Conservation (phyloP, 1,140 invertebrate genomes). For the Acromyrmex charruanus region DNA sequence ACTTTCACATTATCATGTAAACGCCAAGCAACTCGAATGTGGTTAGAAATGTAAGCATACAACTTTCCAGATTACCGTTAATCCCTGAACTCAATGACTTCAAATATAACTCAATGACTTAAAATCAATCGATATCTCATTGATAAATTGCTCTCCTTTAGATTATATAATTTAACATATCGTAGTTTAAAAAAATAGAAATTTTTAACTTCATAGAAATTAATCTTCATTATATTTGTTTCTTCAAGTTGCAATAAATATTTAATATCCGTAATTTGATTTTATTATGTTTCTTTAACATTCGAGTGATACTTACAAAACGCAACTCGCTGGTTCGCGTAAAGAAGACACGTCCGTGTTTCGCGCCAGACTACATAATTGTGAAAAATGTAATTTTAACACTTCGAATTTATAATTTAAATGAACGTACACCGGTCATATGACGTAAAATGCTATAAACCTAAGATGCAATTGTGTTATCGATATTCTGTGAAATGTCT, state of each 20-base stretch:
- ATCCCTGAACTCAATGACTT: not conserved
- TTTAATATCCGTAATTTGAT: not conserved
- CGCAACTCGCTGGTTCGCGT: too few species aligned
- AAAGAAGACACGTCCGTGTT: too few species aligned
- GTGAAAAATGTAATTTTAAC: not conserved
- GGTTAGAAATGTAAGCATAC: not conserved
- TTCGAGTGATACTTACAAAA: not conserved
- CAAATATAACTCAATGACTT: not conserved
- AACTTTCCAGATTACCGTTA: conserved; percentile 8
- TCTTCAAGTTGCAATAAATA: not conserved
- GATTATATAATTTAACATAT: not conserved
- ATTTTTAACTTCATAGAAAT: not conserved
- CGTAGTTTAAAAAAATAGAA: not conserved
- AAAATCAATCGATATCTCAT: not conserved
- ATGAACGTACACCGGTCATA: not conserved
- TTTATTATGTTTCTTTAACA: not conserved
- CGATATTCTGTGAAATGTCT: not conserved
- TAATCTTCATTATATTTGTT: not conserved
- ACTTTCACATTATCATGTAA: conserved; percentile 69
- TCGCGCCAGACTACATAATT: not conserved
- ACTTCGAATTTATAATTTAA: not conserved
- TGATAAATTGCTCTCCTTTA: not conserved
- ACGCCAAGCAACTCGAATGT: conserved; percentile 20
- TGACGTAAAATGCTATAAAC: not conserved
- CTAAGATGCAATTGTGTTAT: conserved; percentile 8